A percentile compares a stretch with the other conserved stretches of the same genome.
phyloP scores from a whole-genome alignment of 2,797 vertebrate species.

The Esox lucius region DNA sequence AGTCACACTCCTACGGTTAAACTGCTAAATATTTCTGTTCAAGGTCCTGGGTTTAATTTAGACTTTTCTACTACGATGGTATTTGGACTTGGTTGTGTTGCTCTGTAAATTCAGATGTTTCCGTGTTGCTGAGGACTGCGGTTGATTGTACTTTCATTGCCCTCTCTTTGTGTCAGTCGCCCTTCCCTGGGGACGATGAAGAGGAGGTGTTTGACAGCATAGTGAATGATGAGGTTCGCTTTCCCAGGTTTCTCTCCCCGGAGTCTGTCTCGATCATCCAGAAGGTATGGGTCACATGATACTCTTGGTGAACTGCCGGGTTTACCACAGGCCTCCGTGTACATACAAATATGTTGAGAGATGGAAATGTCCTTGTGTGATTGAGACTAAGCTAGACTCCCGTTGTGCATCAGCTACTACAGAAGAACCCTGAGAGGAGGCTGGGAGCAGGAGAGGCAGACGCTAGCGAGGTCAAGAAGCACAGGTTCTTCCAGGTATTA shows the following conservation, averaged over 20 bases:
- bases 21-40: not conserved
- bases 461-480: slow-evolving; percentile 85
- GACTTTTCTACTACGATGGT: not conserved
- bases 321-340: no score
- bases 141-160: not conserved
- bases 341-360: no score
- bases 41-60: not conserved
- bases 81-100: not conserved
- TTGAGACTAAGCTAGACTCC: not conserved
- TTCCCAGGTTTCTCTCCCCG: slow-evolving; percentile 83
- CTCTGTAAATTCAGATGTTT: not conserved
- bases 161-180: slow-evolving; percentile 74
- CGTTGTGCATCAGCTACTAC: slow-evolving; percentile 79
- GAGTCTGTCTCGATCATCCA: slow-evolving; percentile 82
- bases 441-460: slow-evolving; percentile 86
- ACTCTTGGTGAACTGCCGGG: not conserved
- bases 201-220: slow-evolving; percentile 98
- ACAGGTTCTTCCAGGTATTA: slow-evolving; percentile 87
- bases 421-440: slow-evolving; percentile 85
- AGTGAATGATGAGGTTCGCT: slow-evolving; percentile 86
- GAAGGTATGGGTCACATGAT: slow-evolving; percentile 72
- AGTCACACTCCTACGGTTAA: not conserved
- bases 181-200: slow-evolving; percentile 94
- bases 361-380: no score
- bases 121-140: not conserved